Conservation (phyloP, 2,888 invertebrate species). For the Tenthredo notha region DNA sequence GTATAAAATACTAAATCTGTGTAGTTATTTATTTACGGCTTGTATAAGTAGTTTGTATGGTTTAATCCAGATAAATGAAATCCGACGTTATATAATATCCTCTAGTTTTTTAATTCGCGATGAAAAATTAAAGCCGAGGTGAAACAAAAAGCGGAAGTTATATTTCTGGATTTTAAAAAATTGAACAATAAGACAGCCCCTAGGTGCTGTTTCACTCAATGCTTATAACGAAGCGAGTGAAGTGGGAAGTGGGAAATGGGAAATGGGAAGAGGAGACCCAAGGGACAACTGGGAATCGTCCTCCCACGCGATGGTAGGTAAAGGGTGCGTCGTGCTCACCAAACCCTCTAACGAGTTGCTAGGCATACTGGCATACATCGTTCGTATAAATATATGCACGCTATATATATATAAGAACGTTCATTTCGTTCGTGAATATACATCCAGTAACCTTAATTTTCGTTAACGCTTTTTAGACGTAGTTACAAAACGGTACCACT, state of each 20-base stretch:
- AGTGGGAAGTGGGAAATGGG: not conserved
- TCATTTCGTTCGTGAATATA: not conserved
- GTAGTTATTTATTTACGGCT: not conserved
- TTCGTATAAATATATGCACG: not conserved
- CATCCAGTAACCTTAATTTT: not conserved
- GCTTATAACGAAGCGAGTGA: conserved; percentile 13
- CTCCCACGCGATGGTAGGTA: not conserved
- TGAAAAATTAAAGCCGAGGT: not conserved
- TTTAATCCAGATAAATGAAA: conserved; percentile 38
- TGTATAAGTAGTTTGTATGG: not conserved
- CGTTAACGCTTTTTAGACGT: not conserved
- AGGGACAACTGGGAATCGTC: conserved; percentile 10
- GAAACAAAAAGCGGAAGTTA: not conserved
- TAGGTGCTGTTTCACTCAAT: not conserved
- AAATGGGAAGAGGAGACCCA: not conserved
- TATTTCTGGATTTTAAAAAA: not conserved
- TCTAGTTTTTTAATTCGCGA: not conserved
- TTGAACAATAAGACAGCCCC: conserved; percentile 4
- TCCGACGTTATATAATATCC: not conserved
- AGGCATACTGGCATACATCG: conserved; percentile 13
- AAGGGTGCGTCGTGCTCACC: conserved; percentile 1
- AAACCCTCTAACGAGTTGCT: conserved; percentile 31
- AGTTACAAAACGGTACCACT: not conserved
- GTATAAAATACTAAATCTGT: not conserved
- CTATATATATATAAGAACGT: not conserved